Evolutionary conservation across 2,888 invertebrate species (phyloP).

Genomic region (Dryococelus australis): DNA sequence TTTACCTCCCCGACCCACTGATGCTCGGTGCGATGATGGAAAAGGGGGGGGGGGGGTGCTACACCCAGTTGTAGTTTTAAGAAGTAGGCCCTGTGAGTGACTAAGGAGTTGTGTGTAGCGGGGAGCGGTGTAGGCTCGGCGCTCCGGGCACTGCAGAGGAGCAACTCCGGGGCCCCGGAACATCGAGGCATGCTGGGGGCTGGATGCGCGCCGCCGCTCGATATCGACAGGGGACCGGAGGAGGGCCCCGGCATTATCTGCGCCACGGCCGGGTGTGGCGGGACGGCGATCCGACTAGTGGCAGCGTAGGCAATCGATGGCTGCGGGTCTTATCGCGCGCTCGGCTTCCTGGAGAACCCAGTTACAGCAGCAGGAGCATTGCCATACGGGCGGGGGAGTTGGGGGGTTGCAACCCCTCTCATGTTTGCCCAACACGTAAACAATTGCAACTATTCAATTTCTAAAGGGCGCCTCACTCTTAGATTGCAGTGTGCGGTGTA

Average conservation of each 20-base stretch:
- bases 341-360: not conserved
- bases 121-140: not conserved
- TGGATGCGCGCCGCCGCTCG: not conserved
- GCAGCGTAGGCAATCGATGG: not conserved
- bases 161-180: not conserved
- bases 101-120: not conserved
- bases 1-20: no score
- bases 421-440: no score
- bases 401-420: no score
- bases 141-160: not conserved
- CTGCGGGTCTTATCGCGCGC: not conserved
- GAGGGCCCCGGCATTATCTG: not conserved
- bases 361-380: not conserved
- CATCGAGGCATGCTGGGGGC: not conserved
- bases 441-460: no score
- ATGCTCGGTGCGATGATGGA: no score
- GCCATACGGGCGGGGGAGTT: no score
- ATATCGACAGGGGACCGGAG: not conserved
- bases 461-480: no score
- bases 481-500: no score
- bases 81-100: no score
- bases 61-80: no score
- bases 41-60: no score
- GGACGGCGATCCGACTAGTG: not conserved
- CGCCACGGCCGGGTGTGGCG: not conserved